phyloP scores from a whole-genome alignment of 2,888 invertebrate species.

The Harpalus rufipes region DNA sequence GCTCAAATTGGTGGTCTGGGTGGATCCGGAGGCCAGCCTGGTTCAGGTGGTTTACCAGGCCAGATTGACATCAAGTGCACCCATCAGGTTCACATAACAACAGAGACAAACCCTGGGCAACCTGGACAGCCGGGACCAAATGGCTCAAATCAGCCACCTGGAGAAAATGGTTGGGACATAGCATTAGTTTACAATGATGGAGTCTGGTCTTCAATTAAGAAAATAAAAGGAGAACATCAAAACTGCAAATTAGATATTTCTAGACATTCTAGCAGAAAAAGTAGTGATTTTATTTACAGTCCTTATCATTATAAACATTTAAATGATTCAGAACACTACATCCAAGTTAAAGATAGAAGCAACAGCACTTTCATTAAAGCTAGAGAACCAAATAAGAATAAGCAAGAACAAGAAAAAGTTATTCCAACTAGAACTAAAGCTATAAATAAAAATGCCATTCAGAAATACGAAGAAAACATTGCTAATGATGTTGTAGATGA shows the following conservation, averaged over 20 bases:
- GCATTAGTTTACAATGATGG: conserved; percentile 66
- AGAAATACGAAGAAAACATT: background rate
- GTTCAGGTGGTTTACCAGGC: conserved; percentile 69
- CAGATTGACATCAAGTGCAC: conserved; percentile 64
- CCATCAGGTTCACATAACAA: conserved; percentile 40
- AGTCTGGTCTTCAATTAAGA: conserved; percentile 39
- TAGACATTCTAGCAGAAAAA: conserved; percentile 42
- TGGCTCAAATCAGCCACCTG: conserved; percentile 68
- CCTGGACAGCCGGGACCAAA: conserved; percentile 68
- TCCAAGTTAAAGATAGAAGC: conserved; percentile 2
- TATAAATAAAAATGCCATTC: conserved; percentile 61
- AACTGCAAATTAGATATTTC: conserved; percentile 57
- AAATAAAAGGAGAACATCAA: conserved; percentile 52
- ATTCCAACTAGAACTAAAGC: conserved; percentile 66
- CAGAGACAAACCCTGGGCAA: conserved; percentile 59
- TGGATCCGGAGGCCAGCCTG: conserved; percentile 69
- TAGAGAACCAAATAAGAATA: conserved; percentile 54
- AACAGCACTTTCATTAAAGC: conserved; percentile 27
- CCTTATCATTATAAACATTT: conserved; percentile 39
- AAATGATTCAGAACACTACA: conserved; percentile 45
- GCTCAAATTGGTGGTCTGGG: conserved; percentile 68
- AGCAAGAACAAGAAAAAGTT: conserved; percentile 56
- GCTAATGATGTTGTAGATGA: conserved; percentile 15
- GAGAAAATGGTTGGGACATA: conserved; percentile 70
- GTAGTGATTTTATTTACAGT: conserved; percentile 14